Percentiles rank a stretch among this genome's conserved stretches.
Evolutionary conservation across 2,113 vertebrate genomes (phyloP).

Genomic region (Bos javanicus): DNA sequence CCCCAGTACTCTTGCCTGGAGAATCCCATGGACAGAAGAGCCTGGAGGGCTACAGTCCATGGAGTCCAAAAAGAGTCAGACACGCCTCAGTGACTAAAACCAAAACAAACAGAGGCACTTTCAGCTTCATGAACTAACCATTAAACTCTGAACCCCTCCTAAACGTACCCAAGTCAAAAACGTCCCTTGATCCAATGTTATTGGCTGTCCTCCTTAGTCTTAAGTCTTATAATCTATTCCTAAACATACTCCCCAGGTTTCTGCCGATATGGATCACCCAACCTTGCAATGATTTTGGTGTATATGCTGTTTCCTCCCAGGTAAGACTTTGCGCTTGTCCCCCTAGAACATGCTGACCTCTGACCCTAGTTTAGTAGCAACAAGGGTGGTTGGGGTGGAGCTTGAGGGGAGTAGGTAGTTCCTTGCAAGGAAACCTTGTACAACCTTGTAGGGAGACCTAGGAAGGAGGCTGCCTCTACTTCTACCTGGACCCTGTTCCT

Average conservation of each 20-base stretch:
- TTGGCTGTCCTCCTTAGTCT: neutral
- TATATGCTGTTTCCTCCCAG: neutral
- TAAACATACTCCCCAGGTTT: neutral
- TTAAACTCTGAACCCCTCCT: no score
- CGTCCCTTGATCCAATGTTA: neutral
- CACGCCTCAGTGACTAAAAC: neutral
- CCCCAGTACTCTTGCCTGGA: neutral
- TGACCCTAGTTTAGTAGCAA: neutral
- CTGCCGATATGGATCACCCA: neutral
- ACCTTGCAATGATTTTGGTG: rapidly evolving
- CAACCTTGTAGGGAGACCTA: neutral
- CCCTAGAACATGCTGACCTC: neutral
- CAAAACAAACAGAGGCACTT: neutral
- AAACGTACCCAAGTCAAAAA: neutral
- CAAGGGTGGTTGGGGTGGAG: neutral
- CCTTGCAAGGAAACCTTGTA: neutral
- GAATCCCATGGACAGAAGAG: neutral
- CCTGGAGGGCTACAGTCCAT: neutral
- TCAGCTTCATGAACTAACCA: neutral
- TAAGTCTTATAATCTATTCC: neutral
- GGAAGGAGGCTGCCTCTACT: neutral
- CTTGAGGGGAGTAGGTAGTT: neutral
- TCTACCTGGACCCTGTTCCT: neutral
- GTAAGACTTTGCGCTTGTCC: neutral
- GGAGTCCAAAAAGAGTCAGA: neutral